These are phyloP conservation scores for Galago senegalensis DNA, from an alignment of 2,797 vertebrate species.

Conservation along the genomic window DNA sequence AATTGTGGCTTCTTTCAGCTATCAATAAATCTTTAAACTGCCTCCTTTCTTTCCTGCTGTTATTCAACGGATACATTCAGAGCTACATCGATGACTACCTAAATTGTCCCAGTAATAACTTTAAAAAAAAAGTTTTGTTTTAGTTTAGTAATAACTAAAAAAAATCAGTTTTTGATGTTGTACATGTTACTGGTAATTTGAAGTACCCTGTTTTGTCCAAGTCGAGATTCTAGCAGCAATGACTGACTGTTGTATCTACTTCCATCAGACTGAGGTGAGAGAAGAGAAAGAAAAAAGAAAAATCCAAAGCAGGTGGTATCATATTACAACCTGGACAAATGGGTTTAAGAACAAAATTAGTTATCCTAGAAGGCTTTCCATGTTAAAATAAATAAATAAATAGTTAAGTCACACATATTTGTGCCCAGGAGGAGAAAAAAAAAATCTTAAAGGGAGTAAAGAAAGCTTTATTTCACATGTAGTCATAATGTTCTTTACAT, in stretches of 20 bases:
- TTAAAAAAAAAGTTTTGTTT: conserved; percentile 28
- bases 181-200: background rate
- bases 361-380: conserved; percentile 40
- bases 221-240: background rate
- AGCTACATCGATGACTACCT: conserved; percentile 55
- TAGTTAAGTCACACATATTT: conserved; percentile 59
- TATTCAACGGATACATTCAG: conserved; percentile 59
- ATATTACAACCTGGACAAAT: conserved; percentile 7
- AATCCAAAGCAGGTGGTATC: background rate
- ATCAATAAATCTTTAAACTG: conserved; percentile 34
- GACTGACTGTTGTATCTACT: background rate
- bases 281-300: background rate
- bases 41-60: conserved; percentile 62
- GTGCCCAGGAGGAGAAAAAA: conserved; percentile 36
- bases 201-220: background rate
- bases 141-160: too few species aligned
- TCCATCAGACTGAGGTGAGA: background rate
- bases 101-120: conserved; percentile 39
- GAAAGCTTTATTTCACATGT: conserved; percentile 63
- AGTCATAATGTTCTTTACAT: conserved; percentile 70
- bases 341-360: conserved; percentile 75
- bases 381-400: conserved; percentile 46
- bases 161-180: background rate
- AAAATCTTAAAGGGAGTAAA: conserved; percentile 61
- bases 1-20: conserved; percentile 58